Conservation (phyloP, 2,888 invertebrate species). For the Drosophila atroscutellata region DNA sequence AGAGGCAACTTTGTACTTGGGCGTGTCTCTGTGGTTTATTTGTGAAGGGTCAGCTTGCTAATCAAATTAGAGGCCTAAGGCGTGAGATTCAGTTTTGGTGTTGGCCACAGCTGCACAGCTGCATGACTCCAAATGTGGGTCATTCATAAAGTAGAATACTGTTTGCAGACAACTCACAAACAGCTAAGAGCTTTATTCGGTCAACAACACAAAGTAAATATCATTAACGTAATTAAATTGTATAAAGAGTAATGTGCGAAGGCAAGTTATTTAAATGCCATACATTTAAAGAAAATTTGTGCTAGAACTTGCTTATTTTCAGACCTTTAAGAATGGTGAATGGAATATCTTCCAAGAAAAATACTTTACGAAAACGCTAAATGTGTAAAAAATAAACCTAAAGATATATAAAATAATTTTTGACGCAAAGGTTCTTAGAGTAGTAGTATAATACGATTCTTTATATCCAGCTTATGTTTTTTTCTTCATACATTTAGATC, state of each 20-base stretch:
- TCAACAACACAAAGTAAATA: not conserved
- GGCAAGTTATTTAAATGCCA: not conserved
- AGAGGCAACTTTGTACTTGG: slow-evolving; percentile 13
- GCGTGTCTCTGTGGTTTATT: slow-evolving; percentile 23
- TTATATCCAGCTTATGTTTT: not conserved
- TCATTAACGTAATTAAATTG: not conserved
- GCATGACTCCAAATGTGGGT: slow-evolving; percentile 35
- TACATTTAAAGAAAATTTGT: not conserved
- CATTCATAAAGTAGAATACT: slow-evolving; percentile 26
- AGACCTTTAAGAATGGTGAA: no score
- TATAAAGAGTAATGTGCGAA: not conserved
- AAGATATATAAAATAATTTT: not conserved
- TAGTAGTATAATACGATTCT: not conserved
- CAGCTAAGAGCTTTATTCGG: slow-evolving; percentile 1
- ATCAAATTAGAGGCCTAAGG: slow-evolving; percentile 52
- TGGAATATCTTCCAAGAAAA: not conserved
- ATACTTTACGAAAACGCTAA: not conserved
- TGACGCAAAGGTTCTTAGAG: not conserved
- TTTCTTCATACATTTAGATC: not conserved
- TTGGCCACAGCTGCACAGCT: slow-evolving; percentile 29
- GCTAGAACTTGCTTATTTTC: not conserved
- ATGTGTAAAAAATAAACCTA: not conserved
- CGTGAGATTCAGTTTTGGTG: slow-evolving; percentile 30
- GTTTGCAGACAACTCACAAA: slow-evolving; percentile 5
- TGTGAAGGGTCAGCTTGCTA: slow-evolving; percentile 55